A percentile compares a stretch with the other conserved stretches of the same genome.
phyloP scores from a whole-genome alignment of 2,888 invertebrate genomes.

The Capitulum mitella region DNA sequence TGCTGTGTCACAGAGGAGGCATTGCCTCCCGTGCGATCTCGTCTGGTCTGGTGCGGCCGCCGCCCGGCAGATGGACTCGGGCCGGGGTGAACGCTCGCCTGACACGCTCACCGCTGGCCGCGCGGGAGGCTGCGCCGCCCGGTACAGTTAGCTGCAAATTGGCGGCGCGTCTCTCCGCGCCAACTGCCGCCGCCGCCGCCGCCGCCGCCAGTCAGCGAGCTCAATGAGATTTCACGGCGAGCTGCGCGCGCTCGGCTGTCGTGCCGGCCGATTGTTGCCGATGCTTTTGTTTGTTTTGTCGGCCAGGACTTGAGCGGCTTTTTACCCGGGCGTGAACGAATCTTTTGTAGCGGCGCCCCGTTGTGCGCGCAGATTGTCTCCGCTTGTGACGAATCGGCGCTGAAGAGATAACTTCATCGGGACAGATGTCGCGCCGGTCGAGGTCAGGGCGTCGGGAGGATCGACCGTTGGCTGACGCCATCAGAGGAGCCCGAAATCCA shows the following conservation, averaged over 20 bases:
- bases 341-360: not conserved
- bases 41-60: not conserved
- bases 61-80: not conserved
- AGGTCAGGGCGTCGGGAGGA: not conserved
- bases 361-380: not conserved
- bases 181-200: not conserved
- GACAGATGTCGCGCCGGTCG: not conserved
- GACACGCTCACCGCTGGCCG: not conserved
- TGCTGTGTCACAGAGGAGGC: not conserved
- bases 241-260: not conserved
- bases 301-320: not conserved
- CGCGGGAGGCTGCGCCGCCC: not conserved
- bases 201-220: not conserved
- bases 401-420: conserved; percentile 8
- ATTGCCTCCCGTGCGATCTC: too few species aligned
- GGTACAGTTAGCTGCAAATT: conserved; percentile 19
- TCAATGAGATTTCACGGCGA: conserved; percentile 12
- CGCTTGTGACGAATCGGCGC: not conserved
- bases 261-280: not conserved
- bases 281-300: not conserved
- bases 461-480: too few species aligned
- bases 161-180: not conserved
- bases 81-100: conserved; percentile 4
- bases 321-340: conserved; percentile 1
- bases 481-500: too few species aligned